A percentile compares a stretch with the other conserved stretches of the same genome.
These are phyloP conservation scores for Mantis religiosa DNA, from an alignment of 2,888 invertebrate genomes.

Conservation along the genomic window DNA sequence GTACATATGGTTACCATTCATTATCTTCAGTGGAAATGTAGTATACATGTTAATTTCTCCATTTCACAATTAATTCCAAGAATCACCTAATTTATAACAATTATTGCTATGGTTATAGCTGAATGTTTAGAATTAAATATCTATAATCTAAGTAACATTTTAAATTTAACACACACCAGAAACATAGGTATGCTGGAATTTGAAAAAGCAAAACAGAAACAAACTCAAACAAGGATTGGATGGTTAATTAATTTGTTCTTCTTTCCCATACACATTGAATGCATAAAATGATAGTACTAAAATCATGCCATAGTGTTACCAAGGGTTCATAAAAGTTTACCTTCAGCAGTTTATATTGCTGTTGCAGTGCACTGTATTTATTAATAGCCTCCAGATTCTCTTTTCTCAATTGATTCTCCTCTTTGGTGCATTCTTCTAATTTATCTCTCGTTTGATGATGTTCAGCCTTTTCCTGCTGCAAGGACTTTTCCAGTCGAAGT, in stretches of 20 bases:
- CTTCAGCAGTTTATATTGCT: constrained; percentile 51
- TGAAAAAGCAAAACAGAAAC: too few species aligned
- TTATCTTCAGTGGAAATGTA: too few species aligned
- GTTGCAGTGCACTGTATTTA: constrained; percentile 52
- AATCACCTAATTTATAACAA: too few species aligned
- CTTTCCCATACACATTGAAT: neutral
- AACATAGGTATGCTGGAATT: too few species aligned
- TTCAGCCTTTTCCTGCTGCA: constrained; percentile 53
- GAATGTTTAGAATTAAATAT: too few species aligned
- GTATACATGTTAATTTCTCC: too few species aligned
- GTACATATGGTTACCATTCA: too few species aligned
- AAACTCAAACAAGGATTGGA: neutral
- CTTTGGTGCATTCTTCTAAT: constrained; percentile 47
- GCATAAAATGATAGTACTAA: neutral
- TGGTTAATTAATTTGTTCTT: neutral
- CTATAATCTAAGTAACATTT: too few species aligned
- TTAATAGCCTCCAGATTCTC: constrained; percentile 48
- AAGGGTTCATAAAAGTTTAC: constrained; percentile 34
- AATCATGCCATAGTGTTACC: neutral
- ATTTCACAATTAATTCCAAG: too few species aligned
- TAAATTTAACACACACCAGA: too few species aligned
- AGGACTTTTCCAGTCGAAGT: constrained; percentile 52
- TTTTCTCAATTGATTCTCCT: constrained; percentile 50
- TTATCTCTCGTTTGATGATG: constrained; percentile 50
- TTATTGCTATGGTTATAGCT: too few species aligned